Evolutionary conservation across 1,140 invertebrate species (phyloP).

Genomic region (Drosophila grimshawi): DNA sequence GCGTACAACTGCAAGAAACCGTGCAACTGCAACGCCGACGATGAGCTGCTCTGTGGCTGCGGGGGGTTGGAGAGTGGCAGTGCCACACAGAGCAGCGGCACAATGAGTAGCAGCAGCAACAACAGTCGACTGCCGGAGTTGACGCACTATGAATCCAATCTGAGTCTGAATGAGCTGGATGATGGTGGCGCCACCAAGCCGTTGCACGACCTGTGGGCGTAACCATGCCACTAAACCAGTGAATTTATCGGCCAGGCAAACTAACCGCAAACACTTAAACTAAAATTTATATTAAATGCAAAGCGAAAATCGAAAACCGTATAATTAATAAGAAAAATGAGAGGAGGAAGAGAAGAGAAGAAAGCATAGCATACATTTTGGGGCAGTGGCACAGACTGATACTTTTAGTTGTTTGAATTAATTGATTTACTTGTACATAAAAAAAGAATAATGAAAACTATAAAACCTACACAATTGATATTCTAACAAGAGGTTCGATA

Average conservation of each 20-base stretch:
- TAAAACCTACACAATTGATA: slow-evolving; percentile 13
- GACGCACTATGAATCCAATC: slow-evolving; percentile 83
- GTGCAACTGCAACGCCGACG: slow-evolving; percentile 71
- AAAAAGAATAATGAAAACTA: background rate
- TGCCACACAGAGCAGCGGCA: slow-evolving; percentile 70
- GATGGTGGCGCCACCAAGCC: slow-evolving; percentile 60
- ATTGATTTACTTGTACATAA: slow-evolving; percentile 57
- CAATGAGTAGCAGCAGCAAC: slow-evolving; percentile 82
- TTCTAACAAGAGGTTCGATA: slow-evolving; percentile 30
- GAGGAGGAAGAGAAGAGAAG: background rate
- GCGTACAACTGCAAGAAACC: slow-evolving; percentile 84
- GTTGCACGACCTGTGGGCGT: slow-evolving; percentile 71
- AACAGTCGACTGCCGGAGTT: slow-evolving; percentile 77
- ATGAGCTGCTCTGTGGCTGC: slow-evolving; percentile 63
- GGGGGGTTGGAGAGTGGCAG: slow-evolving; percentile 77
- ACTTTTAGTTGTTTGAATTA: slow-evolving; percentile 72
- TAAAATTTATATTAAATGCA: slow-evolving; percentile 20
- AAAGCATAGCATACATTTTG: slow-evolving; percentile 50
- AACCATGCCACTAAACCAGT: slow-evolving; percentile 70
- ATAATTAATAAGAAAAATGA: background rate
- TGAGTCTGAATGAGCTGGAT: slow-evolving; percentile 72
- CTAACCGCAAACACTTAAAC: slow-evolving; percentile 28
- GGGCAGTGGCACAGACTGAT: slow-evolving; percentile 71
- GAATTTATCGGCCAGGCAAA: slow-evolving; percentile 68
- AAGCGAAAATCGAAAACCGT: background rate